Conservation (phyloP, 1,140 invertebrate genomes). For the Lucilia cuprina region DNA sequence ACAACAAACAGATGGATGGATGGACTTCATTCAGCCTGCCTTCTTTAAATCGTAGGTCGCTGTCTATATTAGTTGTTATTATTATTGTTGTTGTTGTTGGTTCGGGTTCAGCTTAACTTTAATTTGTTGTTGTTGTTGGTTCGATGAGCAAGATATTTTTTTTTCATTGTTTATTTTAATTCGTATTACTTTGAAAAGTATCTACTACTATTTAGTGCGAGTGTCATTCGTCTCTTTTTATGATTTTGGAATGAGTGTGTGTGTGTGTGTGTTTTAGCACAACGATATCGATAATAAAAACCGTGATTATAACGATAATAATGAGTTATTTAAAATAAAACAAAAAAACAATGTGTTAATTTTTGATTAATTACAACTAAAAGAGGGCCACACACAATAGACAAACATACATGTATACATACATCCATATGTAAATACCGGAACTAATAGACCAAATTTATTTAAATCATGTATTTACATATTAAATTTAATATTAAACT, state of each 20-base stretch:
- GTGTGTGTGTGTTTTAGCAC: not conserved
- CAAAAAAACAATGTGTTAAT: not conserved
- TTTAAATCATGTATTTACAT: too few relatives aligned
- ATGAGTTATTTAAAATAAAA: not conserved
- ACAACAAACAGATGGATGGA: slow-evolving; percentile 1
- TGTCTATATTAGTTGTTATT: not conserved
- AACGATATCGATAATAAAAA: not conserved
- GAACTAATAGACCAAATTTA: too few relatives aligned
- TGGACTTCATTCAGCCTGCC: not conserved
- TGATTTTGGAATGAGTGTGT: not conserved
- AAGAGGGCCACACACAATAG: not conserved
- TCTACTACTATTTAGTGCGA: not conserved
- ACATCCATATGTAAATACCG: too few relatives aligned
- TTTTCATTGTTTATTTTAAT: not conserved
- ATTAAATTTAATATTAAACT: too few relatives aligned
- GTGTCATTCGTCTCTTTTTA: not conserved
- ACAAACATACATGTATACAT: too few relatives aligned
- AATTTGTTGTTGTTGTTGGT: not conserved
- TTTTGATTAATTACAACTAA: not conserved
- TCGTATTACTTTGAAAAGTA: not conserved
- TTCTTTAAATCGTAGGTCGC: not conserved
- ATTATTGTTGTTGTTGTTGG: not conserved
- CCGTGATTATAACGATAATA: not conserved
- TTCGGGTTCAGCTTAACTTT: not conserved
- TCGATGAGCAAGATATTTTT: not conserved